Evolutionary conservation across 2,113 vertebrate species (phyloP).

Genomic region (Serinus canaria): DNA sequence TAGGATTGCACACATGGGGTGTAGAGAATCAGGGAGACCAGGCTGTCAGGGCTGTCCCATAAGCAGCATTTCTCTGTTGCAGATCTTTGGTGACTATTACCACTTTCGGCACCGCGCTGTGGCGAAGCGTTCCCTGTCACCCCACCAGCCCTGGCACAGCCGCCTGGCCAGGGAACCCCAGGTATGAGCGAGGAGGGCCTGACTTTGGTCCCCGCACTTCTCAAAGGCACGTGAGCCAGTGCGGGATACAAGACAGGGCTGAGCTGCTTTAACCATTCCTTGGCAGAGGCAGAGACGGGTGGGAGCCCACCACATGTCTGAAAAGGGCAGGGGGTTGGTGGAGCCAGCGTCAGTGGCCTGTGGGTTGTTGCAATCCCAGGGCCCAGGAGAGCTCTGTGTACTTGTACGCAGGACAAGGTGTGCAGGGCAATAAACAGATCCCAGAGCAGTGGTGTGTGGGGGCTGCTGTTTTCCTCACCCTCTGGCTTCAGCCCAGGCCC

Average conservation of each 20-base stretch:
- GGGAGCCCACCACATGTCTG: accelerated
- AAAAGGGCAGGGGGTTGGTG: neutral
- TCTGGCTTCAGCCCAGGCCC: neutral
- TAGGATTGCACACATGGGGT: accelerated
- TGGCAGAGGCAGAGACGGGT: neutral
- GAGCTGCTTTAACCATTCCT: neutral
- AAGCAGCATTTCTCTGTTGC: neutral
- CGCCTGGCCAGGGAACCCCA: constrained; percentile 83
- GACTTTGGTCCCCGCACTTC: neutral
- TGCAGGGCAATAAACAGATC: neutral
- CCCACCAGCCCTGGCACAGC: constrained; percentile 81
- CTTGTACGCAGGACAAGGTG: accelerated
- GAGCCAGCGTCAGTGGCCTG: accelerated
- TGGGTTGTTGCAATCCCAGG: neutral
- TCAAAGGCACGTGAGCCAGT: accelerated
- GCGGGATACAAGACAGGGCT: neutral
- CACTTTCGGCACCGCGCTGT: constrained; percentile 87
- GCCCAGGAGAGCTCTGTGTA: neutral
- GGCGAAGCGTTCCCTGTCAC: constrained; percentile 86
- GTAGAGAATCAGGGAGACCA: accelerated
- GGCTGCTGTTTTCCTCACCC: neutral
- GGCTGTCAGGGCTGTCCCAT: accelerated
- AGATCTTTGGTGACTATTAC: constrained; percentile 94
- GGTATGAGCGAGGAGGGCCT: constrained; percentile 64
- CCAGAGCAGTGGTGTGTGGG: accelerated